Evolutionary conservation across 2,797 vertebrate species (phyloP).

Genomic region (Melanotaenia pygmaea): DNA sequence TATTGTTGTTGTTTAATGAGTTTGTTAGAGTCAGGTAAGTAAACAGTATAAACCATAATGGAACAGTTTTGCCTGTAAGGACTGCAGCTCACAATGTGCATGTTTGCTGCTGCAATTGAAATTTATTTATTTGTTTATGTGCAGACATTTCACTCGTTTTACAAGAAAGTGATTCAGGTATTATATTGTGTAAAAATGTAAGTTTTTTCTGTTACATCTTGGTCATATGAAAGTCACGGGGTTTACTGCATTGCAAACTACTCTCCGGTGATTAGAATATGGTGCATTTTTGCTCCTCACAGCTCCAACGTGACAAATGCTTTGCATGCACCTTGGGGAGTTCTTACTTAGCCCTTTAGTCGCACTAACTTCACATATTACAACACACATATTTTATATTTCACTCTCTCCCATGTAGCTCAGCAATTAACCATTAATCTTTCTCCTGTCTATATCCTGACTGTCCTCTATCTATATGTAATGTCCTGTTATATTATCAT

Average conservation of each 20-base stretch:
- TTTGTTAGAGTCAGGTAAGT: conserved; percentile 18
- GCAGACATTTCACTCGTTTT: conserved; percentile 22
- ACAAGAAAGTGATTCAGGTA: conserved; percentile 65
- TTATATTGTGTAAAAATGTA: conserved; percentile 28
- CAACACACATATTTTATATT: conserved; percentile 23
- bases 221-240: conserved; percentile 53
- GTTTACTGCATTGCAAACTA: conserved; percentile 35
- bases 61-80: conserved; percentile 6
- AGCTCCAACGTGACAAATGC: conserved; percentile 64
- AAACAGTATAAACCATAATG: not conserved
- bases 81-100: conserved; percentile 22
- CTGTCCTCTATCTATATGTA: conserved; percentile 43
- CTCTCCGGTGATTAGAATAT: conserved; percentile 60
- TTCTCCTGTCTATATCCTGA: conserved; percentile 36
- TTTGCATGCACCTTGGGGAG: conserved; percentile 61
- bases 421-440: conserved; percentile 28
- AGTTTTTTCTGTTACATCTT: conserved; percentile 16
- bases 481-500: conserved; percentile 49
- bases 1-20: conserved; percentile 29
- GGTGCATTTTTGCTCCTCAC: conserved; percentile 55
- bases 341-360: conserved; percentile 58
- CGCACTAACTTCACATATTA: conserved; percentile 32
- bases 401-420: conserved; percentile 34
- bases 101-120: conserved; percentile 26
- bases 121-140: conserved; percentile 24